Evolutionary conservation across 2,113 vertebrate genomes (phyloP).

Genomic region (Mastomys natalensis): DNA sequence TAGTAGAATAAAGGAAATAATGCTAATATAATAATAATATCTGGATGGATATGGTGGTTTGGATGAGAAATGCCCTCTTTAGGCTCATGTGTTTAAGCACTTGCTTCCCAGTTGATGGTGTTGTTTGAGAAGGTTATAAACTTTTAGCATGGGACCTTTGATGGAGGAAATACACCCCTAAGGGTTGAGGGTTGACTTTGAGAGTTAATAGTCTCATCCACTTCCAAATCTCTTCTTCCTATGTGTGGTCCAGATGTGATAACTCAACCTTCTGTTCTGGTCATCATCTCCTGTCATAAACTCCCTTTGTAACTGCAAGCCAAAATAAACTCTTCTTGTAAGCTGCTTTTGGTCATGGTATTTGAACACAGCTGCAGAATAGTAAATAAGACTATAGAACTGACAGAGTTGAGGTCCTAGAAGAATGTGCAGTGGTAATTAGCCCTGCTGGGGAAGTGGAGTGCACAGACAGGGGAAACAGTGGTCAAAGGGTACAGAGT

Average conservation of each 20-base stretch:
- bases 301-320: neutral
- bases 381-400: neutral
- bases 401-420: neutral
- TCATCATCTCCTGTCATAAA: neutral
- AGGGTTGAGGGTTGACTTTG: neutral
- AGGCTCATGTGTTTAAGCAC: neutral
- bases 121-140: neutral
- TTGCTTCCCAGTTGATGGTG: neutral
- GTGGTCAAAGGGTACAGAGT: neutral
- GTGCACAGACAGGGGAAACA: neutral
- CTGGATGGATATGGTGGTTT: neutral
- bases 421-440: neutral
- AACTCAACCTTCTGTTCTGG: neutral
- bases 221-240: neutral
- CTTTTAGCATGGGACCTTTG: neutral
- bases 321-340: neutral
- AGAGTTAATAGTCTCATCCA: neutral
- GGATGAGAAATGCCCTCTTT: neutral
- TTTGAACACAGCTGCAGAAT: neutral
- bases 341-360: neutral
- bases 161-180: neutral
- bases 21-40: neutral
- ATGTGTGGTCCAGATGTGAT: neutral
- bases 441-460: too few species aligned
- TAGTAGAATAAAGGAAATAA: neutral